Base-by-base conservation (phyloP, 1,140 invertebrate species). In the Spodoptera litura region DNA sequence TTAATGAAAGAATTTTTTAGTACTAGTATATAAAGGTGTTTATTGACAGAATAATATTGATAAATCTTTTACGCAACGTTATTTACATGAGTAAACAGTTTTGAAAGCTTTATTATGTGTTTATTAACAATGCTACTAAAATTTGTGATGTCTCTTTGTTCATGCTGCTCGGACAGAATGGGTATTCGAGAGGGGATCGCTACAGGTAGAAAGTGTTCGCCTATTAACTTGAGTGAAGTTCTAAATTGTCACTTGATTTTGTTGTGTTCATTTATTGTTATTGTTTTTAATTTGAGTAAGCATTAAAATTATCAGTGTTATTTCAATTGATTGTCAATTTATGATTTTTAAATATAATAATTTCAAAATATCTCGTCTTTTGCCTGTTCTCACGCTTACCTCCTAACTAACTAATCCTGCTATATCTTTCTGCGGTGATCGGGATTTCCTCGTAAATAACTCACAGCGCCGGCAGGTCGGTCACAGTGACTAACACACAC, bases 141-240 rank as follows among this genome's bases (percentile, higher is more conserved):
- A 82, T 85, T 85, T 82, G 74, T 84, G 53, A 81, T 84, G 86
- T 87, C 82, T 90, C 79, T 87, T 79, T 86, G 79, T 93, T 87
- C 86, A 88, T 81, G 92, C 92, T 87, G 91, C 92, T 88, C 81
- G 87, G 84, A 91, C 87, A 93, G 93, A 91, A 92, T 80, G 91
- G 89, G 84, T 93, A 90, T 81, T 89, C 89, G 86, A 89, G 91
- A 90, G 93, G 87, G 87, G 89, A 90, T 85, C 88, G 88, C 83
- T 91, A 91, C 90, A 92, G 91, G 90, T 94, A 94, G 91, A 90
- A 72, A 79, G 51, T 79, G 61, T 81, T 83, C 82, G 66, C 62
- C 75, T 76, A 53, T 79, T 77, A 81, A 51, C 25, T 64, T 81
- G 56, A 71, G 59, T 66, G 70, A 71, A 80, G 76, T 80, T 78